These are phyloP conservation scores for Apodemus speciosus DNA, from an alignment of 2,113 vertebrate genomes.

Conservation along the genomic window DNA sequence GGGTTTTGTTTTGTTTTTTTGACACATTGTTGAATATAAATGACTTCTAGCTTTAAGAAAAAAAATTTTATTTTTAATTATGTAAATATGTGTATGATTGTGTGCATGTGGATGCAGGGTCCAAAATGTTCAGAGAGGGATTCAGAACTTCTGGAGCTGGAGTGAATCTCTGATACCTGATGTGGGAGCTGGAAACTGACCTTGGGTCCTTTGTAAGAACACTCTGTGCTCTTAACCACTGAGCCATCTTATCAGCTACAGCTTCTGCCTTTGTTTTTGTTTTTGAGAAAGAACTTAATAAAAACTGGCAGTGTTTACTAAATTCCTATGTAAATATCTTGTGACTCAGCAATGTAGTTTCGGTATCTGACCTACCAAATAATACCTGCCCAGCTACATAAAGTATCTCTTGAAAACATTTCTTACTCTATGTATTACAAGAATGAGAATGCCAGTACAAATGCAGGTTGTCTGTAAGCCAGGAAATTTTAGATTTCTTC, in stretches of 20 bases:
- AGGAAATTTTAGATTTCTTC: background rate
- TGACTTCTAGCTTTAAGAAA: background rate
- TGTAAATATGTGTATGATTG: background rate
- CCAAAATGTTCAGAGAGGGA: background rate
- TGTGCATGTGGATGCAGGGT: background rate
- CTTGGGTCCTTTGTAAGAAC: background rate
- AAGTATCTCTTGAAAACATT: background rate
- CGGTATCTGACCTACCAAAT: background rate
- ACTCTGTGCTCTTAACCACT: background rate
- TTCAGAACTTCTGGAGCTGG: background rate
- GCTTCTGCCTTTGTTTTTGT: background rate
- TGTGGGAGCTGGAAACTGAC: background rate
- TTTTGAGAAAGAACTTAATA: background rate
- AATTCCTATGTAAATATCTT: conserved; percentile 14
- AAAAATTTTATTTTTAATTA: background rate
- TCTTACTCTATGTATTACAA: background rate
- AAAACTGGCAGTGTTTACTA: background rate
- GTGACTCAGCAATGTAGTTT: background rate
- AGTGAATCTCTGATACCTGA: too few species aligned
- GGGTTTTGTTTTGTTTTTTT: background rate
- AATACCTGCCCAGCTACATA: background rate
- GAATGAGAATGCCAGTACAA: background rate
- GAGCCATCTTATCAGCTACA: background rate
- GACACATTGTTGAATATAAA: background rate
- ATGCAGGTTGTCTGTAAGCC: background rate